Percentiles rank a stretch among this genome's conserved stretches.
Conservation (phyloP, 1,140 invertebrate species). For the Phthorimaea operculella region DNA sequence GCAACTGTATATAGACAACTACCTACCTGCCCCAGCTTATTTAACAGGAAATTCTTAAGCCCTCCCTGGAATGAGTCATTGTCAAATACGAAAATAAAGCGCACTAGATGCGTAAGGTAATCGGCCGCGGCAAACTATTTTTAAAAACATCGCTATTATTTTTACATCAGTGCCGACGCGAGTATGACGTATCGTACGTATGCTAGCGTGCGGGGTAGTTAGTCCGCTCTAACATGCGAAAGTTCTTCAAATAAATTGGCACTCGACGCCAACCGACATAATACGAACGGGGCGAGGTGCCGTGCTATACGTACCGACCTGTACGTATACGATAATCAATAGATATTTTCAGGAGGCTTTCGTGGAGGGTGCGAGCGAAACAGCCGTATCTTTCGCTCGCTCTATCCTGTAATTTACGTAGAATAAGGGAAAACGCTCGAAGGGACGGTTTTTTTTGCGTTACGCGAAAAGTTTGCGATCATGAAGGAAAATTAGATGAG, state of each 20-base stretch:
- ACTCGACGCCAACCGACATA: constrained; percentile 50
- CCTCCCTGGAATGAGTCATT: not conserved
- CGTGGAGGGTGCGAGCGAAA: constrained; percentile 49
- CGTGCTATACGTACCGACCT: constrained; percentile 50
- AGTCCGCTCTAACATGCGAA: constrained; percentile 23
- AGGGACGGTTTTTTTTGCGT: constrained; percentile 7
- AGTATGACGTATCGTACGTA: constrained; percentile 20
- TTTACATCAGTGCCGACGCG: constrained; percentile 6
- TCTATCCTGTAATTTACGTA: constrained; percentile 53
- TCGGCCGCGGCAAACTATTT: constrained; percentile 24
- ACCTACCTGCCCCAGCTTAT: not conserved
- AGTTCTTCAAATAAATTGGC: constrained; percentile 65
- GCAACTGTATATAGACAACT: not conserved
- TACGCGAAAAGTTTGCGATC: not conserved
- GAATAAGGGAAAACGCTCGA: constrained; percentile 31
- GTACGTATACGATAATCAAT: constrained; percentile 65
- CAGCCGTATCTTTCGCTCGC: constrained; percentile 37
- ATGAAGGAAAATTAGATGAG: not conserved
- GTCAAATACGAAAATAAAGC: not conserved
- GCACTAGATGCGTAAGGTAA: constrained; percentile 36
- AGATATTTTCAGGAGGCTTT: constrained; percentile 68
- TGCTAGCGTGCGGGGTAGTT: constrained; percentile 13
- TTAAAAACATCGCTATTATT: constrained; percentile 11
- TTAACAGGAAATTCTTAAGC: not conserved
- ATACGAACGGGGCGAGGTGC: constrained; percentile 48